Base-by-base conservation (phyloP, 2,113 vertebrate genomes). In the Myotis davidii region DNA sequence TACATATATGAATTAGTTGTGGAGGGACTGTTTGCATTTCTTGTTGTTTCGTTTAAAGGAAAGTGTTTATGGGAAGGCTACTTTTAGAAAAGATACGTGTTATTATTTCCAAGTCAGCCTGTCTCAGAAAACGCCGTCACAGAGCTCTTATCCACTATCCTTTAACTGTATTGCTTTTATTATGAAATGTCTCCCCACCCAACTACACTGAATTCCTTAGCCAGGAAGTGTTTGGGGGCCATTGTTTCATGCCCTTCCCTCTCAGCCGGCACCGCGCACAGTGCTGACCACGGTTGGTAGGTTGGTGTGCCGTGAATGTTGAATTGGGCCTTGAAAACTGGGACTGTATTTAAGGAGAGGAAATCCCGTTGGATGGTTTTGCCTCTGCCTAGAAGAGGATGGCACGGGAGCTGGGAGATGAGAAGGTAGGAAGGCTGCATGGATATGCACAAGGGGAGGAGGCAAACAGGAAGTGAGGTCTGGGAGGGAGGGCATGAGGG, bases 41-140 rank as follows among this genome's bases (percentile, higher is more conserved):
- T n/a, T 91, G 6, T 79, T 74, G 16, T 61, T 96, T 87, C 48
- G 25, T 65, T 94, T 61, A 88, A 10, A 94, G 64, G 86, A 83
- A 70, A 25, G 4, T 85, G 29, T 77, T 94, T 88, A 67, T 78
- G 69, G 12, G 67, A 45, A 90, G 25, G 14, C 61, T 84, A 67
- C 91, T 91, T 96, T 95, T 29, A 77, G 25, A 59, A 52, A 88
- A 85, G 37, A 73, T 77, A 29, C 20, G 3, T 65, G 16, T 59
- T 54, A 21, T 32, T 79, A 54, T 67, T 83, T 76, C 37, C 52
- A 67, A 81, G 50, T 77, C 14, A 67, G 12, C 34, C 39, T 69
- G 84, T 4, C 34, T 91, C 72, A 61, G 37, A 76, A 54, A 84
- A 64, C 1, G 4, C 77, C 23, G 5, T 17, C 73, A 32, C 23